Evolutionary conservation across 2,888 invertebrate species (phyloP), one percentile per base, ranked within the genome.

Genomic region (Stramonita haemastoma): DNA sequence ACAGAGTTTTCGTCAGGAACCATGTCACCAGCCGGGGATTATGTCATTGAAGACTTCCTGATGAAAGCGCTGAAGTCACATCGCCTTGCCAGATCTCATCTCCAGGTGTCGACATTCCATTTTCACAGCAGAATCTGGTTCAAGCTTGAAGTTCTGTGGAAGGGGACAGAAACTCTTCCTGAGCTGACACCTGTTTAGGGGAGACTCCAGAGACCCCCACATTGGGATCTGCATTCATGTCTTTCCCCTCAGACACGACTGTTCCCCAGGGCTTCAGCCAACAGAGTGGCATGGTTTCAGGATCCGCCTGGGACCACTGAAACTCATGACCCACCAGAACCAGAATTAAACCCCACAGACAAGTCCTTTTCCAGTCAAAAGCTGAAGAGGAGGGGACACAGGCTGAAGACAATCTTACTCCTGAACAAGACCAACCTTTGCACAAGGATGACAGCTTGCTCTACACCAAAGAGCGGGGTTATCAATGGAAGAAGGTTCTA

Each of bases 1-100:
- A 87, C 91, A 26, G 90, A 88, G 57, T 81, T 86, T 70, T 90
- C 89, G 0, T 89, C 89, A 26, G 90, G 88, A 73, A 87, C 90
- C 29, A 87, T 90, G 87, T 90, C 90, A 11, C 88, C 88, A 8
- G 29, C 73, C 0, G 87, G 88, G 34, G 91, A 91, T 29, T 77
- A 90, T 70, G 86, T 88, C 60, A 70, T 88, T n/a, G 91, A 91
- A 34, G 88, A 88, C 73, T 70, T 2, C 81, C 87, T 22, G 88
- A 88, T 32, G 91, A 91, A 34, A 90, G 88, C 36, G 26, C 70
- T 13, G 91, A 89, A 2, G 87, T 88, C 32, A 84, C 83, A 15
- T 86, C 86, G 15, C 83, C 86, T 8, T n/a, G 60, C 13, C 86
- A 70, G 8, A 26, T 70, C 26, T 66, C 86, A n/a, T 70, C 70